phyloP scores from a whole-genome alignment of 2,797 vertebrate genomes.

The Lateolabrax maculatus region DNA sequence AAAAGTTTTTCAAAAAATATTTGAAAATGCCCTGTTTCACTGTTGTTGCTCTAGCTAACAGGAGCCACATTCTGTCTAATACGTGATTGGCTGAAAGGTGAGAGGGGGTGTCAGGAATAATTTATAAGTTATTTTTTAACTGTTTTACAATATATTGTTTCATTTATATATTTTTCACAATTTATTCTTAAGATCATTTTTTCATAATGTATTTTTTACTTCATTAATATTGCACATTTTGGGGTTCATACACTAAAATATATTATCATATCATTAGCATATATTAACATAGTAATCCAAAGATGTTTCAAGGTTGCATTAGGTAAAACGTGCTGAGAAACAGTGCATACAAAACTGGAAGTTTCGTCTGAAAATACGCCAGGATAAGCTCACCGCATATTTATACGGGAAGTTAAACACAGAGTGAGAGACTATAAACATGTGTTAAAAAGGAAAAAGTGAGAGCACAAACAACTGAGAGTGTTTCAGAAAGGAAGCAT shows the following conservation, averaged over 20 bases:
- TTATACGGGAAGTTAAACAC: not conserved
- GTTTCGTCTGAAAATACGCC: not conserved
- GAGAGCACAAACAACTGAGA: constrained; percentile 21
- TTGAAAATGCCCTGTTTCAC: not conserved
- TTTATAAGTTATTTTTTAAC: too few relatives aligned
- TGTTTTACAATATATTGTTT: too few relatives aligned
- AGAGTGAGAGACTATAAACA: constrained; percentile 11
- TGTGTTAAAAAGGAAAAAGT: not conserved
- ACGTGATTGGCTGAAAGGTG: not conserved
- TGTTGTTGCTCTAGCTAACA: not conserved
- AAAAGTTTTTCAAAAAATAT: not conserved
- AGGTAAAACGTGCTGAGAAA: constrained; percentile 9
- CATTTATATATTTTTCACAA: not conserved
- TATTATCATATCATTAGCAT: constrained; percentile 23
- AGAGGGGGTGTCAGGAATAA: not conserved
- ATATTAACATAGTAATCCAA: constrained; percentile 15
- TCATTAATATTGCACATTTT: not conserved
- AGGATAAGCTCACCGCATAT: not conserved
- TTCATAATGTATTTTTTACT: not conserved
- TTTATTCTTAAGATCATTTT: not conserved
- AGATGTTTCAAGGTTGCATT: constrained; percentile 1
- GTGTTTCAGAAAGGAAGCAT: constrained; percentile 6
- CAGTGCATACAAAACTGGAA: not conserved
- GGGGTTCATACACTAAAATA: constrained; percentile 6
- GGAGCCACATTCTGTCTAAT: too few relatives aligned